Conservation (phyloP, 2,888 invertebrate genomes). For the Hyppa rectilinea region DNA sequence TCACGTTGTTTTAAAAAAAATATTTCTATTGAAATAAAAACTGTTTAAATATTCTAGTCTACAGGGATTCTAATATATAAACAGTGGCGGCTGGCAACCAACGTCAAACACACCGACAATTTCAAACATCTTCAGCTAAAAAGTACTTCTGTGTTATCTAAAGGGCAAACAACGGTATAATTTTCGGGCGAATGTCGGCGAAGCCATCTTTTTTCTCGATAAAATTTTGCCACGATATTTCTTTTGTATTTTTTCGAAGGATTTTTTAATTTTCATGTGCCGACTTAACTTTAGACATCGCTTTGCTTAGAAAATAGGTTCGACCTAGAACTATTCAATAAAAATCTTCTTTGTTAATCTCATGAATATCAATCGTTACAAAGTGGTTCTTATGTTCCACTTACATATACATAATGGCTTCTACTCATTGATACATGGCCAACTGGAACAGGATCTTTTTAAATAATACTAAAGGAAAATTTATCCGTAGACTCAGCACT, state of each 20-base stretch:
- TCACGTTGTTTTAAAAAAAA: neutral
- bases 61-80: slow-evolving; percentile 35
- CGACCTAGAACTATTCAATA: neutral
- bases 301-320: neutral
- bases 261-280: slow-evolving; percentile 10
- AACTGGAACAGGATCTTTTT: slow-evolving; percentile 50
- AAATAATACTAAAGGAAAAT: slow-evolving; percentile 33
- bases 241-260: slow-evolving; percentile 8
- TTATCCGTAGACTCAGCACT: slow-evolving; percentile 34
- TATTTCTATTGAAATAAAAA: slow-evolving; percentile 34
- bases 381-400: slow-evolving; percentile 24
- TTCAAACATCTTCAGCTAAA: slow-evolving; percentile 31
- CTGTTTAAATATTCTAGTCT: slow-evolving; percentile 36
- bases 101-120: slow-evolving; percentile 34
- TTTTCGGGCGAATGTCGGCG: slow-evolving; percentile 11
- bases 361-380: slow-evolving; percentile 27
- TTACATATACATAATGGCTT: slow-evolving; percentile 38
- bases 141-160: slow-evolving; percentile 39
- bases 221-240: slow-evolving; percentile 4
- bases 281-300: neutral
- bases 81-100: slow-evolving; percentile 24
- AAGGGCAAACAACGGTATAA: slow-evolving; percentile 29
- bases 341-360: slow-evolving; percentile 26
- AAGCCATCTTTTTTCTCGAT: slow-evolving; percentile 4
- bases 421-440: slow-evolving; percentile 43